Conservation (phyloP, 2,797 vertebrate species). For the Pseudopleuronectes americanus region DNA sequence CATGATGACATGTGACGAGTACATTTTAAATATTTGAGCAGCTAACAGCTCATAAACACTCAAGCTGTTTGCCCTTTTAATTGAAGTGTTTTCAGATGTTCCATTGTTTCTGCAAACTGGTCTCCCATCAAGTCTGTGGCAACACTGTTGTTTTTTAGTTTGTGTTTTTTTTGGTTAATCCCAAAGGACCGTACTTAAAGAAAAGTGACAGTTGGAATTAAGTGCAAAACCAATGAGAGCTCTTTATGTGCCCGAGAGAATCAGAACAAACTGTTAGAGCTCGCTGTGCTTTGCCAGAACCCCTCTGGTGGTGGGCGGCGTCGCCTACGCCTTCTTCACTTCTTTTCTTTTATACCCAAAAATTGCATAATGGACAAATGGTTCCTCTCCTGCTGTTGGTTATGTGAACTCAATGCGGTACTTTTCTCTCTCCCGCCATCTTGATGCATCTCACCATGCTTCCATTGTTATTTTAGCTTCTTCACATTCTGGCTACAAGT, state of each 20-base stretch:
- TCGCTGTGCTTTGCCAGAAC: slow-evolving; percentile 60
- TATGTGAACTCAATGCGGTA: slow-evolving; percentile 50
- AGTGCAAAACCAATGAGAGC: slow-evolving; percentile 66
- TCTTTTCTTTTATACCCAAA: slow-evolving; percentile 47
- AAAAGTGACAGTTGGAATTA: slow-evolving; percentile 45
- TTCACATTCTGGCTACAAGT: too few species aligned
- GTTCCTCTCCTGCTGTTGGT: slow-evolving; percentile 41
- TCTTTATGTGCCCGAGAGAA: slow-evolving; percentile 57
- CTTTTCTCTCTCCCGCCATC: slow-evolving; percentile 15
- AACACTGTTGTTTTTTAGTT: slow-evolving; percentile 17
- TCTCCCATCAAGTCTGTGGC: slow-evolving; percentile 29
- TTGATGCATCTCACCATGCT: too few species aligned
- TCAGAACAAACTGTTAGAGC: slow-evolving; percentile 72
- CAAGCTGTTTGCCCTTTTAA: slow-evolving; percentile 6
- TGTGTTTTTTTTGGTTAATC: background rate
- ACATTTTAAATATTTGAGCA: slow-evolving; percentile 11
- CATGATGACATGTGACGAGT: background rate
- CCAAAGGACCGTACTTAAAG: slow-evolving; percentile 36
- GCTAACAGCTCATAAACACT: slow-evolving; percentile 3
- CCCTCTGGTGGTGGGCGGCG: slow-evolving; percentile 67
- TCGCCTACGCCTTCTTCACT: slow-evolving; percentile 70
- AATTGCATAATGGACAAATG: slow-evolving; percentile 72
- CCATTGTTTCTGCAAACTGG: slow-evolving; percentile 15
- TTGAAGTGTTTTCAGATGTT: slow-evolving; percentile 42
- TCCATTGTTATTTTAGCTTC: too few species aligned